Percentiles rank a stretch among this genome's conserved stretches.
Evolutionary conservation across 2,113 vertebrate genomes (phyloP).

Genomic region (Stegastes partitus): DNA sequence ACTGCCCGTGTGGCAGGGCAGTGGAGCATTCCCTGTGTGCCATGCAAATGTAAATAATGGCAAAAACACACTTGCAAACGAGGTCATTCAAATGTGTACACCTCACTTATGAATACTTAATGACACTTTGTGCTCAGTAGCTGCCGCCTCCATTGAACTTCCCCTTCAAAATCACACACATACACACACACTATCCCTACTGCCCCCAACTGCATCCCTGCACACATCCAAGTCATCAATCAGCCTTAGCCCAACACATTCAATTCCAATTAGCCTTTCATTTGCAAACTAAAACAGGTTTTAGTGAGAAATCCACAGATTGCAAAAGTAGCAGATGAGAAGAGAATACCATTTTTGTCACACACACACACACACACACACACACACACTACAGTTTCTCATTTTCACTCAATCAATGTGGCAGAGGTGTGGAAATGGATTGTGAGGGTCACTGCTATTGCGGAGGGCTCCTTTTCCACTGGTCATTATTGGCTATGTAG

Average conservation of each 20-base stretch:
- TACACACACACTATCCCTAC: neutral
- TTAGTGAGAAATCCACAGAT: conserved; percentile 64
- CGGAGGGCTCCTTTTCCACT: conserved; percentile 52
- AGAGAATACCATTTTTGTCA: conserved; percentile 40
- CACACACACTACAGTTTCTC: conserved; percentile 29
- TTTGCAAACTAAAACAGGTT: conserved; percentile 71
- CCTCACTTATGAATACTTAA: conserved; percentile 86
- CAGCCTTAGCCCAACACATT: conserved; percentile 63
- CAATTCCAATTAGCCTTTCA: conserved; percentile 77
- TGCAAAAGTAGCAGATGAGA: conserved; percentile 55
- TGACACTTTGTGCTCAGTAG: conserved; percentile 75
- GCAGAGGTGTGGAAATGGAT: conserved; percentile 59
- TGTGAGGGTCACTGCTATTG: conserved; percentile 55
- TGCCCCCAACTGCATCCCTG: conserved; percentile 41
- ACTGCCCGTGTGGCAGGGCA: conserved; percentile 74
- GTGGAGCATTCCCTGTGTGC: conserved; percentile 69
- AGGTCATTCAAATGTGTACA: conserved; percentile 83
- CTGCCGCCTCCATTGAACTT: conserved; percentile 55
- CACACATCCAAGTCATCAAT: conserved; percentile 66
- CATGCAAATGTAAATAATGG: conserved; percentile 83
- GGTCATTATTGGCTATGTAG: conserved; percentile 72
- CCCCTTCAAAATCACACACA: conserved; percentile 18
- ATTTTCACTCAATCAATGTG: conserved; percentile 65
- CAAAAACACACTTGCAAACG: conserved; percentile 79
- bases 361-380: conserved; percentile 11